These are phyloP conservation scores for Stegodyphus mimosarum DNA, from an alignment of 1,140 invertebrate species.

Conservation along the genomic window DNA sequence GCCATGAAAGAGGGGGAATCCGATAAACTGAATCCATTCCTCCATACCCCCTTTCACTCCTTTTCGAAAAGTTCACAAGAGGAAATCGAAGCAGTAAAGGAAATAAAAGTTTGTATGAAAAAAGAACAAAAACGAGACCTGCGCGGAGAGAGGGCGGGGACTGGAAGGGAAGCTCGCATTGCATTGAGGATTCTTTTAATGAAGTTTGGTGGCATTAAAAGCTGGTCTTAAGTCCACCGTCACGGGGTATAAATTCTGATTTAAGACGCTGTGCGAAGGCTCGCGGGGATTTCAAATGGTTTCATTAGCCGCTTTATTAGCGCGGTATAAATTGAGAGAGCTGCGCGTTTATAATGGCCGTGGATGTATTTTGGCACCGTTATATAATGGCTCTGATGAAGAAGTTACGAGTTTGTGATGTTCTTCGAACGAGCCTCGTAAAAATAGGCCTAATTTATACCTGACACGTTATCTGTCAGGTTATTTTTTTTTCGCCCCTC, in stretches of 20 bases:
- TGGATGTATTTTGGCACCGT: slow-evolving; percentile 48
- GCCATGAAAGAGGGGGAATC: slow-evolving; percentile 3
- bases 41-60: background rate
- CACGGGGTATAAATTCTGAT: slow-evolving; percentile 61
- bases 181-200: slow-evolving; percentile 60
- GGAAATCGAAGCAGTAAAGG: slow-evolving; percentile 6
- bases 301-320: slow-evolving; percentile 60
- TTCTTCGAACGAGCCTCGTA: slow-evolving; percentile 54
- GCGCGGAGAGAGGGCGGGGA: background rate
- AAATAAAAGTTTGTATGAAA: background rate
- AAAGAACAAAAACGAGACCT: background rate
- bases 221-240: slow-evolving; percentile 57
- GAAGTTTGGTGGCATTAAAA: slow-evolving; percentile 58
- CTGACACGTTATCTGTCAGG: slow-evolving; percentile 54
- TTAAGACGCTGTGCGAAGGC: slow-evolving; percentile 46
- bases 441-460: slow-evolving; percentile 60
- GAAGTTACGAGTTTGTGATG: slow-evolving; percentile 59
- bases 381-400: slow-evolving; percentile 59
- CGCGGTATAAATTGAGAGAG: slow-evolving; percentile 59
- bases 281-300: slow-evolving; percentile 61
- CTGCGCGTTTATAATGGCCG: slow-evolving; percentile 46
- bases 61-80: too few species aligned
- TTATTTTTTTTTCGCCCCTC: slow-evolving; percentile 36
- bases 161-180: slow-evolving; percentile 9
- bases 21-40: slow-evolving; percentile 29